Evolutionary conservation across 2,888 invertebrate species (phyloP).

Genomic region (Eueremaeus valkanovi): DNA sequence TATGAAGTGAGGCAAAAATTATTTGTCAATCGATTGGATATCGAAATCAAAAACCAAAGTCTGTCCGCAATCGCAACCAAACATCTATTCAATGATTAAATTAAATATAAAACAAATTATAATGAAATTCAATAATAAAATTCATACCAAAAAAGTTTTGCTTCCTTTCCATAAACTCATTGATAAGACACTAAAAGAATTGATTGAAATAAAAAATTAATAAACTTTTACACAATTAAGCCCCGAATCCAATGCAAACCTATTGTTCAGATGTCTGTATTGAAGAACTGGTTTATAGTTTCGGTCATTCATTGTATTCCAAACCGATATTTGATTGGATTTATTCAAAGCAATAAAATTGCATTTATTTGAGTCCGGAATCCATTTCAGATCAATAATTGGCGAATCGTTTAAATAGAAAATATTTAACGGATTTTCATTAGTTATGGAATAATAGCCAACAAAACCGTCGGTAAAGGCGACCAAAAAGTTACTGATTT

Average conservation of each 20-base stretch:
- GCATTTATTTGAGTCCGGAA: background rate
- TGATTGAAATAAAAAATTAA: background rate
- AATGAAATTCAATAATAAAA: background rate
- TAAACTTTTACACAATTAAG: background rate
- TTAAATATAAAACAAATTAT: background rate
- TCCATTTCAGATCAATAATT: constrained; percentile 17
- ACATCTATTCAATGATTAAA: background rate
- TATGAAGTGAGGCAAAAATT: no score
- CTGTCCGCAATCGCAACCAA: constrained; percentile 7
- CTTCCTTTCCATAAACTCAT: constrained; percentile 4
- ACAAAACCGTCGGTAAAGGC: constrained; percentile 16
- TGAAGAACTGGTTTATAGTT: background rate
- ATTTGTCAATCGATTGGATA: background rate
- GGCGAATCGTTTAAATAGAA: constrained; percentile 6
- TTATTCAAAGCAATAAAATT: constrained; percentile 8
- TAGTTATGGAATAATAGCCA: background rate
- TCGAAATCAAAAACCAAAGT: background rate
- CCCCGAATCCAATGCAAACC: background rate
- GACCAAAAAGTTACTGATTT: constrained; percentile 9
- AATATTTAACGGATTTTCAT: constrained; percentile 20
- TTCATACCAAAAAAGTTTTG: constrained; percentile 3
- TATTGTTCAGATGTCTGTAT: constrained; percentile 14
- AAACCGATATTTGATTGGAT: background rate
- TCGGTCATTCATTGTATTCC: background rate
- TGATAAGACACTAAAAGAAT: background rate